These are phyloP conservation scores for Myxocyprinus asiaticus DNA, from an alignment of 2,113 vertebrate genomes.

Conservation along the genomic window DNA sequence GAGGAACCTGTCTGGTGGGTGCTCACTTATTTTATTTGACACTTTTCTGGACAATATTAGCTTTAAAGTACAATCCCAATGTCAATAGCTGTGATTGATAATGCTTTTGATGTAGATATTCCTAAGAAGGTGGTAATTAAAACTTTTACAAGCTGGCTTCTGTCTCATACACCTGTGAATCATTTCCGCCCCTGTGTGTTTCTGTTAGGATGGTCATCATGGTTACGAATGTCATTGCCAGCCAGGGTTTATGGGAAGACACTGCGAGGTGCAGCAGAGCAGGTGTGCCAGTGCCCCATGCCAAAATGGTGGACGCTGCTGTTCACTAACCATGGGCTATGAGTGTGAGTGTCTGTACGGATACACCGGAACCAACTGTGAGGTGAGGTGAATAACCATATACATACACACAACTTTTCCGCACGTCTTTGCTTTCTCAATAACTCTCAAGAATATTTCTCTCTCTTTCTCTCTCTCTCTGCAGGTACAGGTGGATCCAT, in stretches of 20 bases:
- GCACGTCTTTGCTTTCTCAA: background rate
- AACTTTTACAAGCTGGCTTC: conserved; percentile 1
- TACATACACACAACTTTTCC: too few species aligned
- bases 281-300: conserved; percentile 85
- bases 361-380: conserved; percentile 82
- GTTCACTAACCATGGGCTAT: conserved; percentile 62
- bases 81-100: background rate
- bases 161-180: conserved; percentile 4
- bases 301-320: conserved; percentile 80
- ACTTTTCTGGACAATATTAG: background rate
- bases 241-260: conserved; percentile 82
- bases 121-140: background rate
- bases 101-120: background rate
- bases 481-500: conserved; percentile 83
- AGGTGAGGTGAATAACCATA: conserved; percentile 60
- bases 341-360: conserved; percentile 84
- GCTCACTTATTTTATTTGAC: background rate
- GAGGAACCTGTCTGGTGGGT: conserved; percentile 88
- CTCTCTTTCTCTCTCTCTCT: background rate
- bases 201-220: conserved; percentile 72
- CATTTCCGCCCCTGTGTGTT: conserved; percentile 20
- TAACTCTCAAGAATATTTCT: background rate
- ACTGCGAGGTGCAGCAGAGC: conserved; percentile 82
- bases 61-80: background rate
- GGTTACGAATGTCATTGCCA: conserved; percentile 85